Evolutionary conservation across 2,888 invertebrate species (phyloP), one percentile per base, ranked within the genome.

Genomic region (Netelia virgata): DNA sequence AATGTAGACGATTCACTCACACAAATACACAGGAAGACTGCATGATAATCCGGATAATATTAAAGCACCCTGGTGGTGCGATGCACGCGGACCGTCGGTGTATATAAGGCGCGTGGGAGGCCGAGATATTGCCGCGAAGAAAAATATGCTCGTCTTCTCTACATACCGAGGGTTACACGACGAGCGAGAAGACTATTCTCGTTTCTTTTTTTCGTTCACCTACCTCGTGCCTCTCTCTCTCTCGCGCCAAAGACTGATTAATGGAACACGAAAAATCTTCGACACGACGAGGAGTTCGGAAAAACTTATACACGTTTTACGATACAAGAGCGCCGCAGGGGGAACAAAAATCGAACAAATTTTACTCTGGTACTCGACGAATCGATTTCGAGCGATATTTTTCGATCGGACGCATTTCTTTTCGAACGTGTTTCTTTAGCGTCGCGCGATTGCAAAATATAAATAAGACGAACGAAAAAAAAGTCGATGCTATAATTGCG

Each of bases 241-340:
- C 89, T 88, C 87, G 87, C 81, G 85, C 90, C 91, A 89, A 91
- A 91, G 89, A 86, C 89, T 90, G 91, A 91, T 91, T 91, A 91
- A 91, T 91, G 89, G 82, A 68, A 88, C 87, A 87, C 87, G 88
- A 87, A 88, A 88, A 87, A 84, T 82, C 74, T 78, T 84, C 82
- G 78, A 78, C 84, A 82, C 59, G 61, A 74, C 66, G 59, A 53
- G 59, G 72, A 73, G 28, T 73, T 72, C 84, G 84, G 84, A 85
- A 85, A 84, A 85, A 78, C 78, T 84, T 75, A 70, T 85, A 55
- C 78, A 85, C 82, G 47, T 72, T 79, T 70, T 47, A 64, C 18
- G 10, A 10, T 47, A 10, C 47, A 47, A 47, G 47, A 43, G 28
- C 14, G 16, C 55, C 10, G 47, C 43, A 18, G 16, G 57, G 47